Percentiles rank a stretch among this genome's conserved stretches.
Conservation (phyloP, 92 coral and sea anemone species). For the Palythoa grandiflora region DNA sequence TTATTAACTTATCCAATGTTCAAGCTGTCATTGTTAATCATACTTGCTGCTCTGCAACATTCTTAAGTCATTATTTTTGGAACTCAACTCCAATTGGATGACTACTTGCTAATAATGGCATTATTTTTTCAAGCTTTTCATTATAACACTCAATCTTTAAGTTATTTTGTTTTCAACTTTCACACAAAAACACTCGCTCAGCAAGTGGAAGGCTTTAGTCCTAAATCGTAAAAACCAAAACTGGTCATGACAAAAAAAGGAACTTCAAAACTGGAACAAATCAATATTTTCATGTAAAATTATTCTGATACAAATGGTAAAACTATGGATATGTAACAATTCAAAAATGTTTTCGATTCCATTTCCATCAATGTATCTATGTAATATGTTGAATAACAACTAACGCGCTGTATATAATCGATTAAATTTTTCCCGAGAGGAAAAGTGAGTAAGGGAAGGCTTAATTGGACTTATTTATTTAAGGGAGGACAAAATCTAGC, state of each 20-base stretch:
- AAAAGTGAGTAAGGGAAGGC: too few relatives aligned
- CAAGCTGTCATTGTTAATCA: background rate
- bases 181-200: constrained; percentile 17
- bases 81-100: constrained; percentile 9
- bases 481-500: too few relatives aligned
- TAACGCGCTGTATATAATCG: too few relatives aligned
- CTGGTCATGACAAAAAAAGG: background rate
- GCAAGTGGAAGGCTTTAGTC: background rate
- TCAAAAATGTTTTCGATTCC: too few relatives aligned
- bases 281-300: background rate
- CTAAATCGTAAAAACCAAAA: background rate
- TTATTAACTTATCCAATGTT: background rate
- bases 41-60: constrained; percentile 7
- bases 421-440: too few relatives aligned
- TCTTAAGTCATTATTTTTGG: background rate
- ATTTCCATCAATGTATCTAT: too few relatives aligned
- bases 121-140: background rate
- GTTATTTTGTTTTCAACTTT: background rate
- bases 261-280: background rate
- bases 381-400: too few relatives aligned
- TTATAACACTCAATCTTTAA: background rate
- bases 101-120: background rate
- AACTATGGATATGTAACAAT: too few relatives aligned
- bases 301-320: too few relatives aligned
- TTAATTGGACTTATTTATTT: too few relatives aligned